Conservation (phyloP, 2,113 vertebrate genomes). For the Plotosus lineatus region DNA sequence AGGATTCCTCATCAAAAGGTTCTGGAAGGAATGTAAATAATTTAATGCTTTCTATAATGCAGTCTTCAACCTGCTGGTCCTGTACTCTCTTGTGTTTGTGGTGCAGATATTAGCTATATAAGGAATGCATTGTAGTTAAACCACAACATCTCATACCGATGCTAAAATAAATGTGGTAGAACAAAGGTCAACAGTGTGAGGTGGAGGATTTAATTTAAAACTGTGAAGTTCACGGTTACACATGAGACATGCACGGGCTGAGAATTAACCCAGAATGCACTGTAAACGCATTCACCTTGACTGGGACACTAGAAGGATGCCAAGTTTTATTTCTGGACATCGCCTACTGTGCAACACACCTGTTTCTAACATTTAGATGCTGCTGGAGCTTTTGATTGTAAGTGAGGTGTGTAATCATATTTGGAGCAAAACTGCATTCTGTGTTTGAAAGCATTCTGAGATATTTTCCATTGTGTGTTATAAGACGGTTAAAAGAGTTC, state of each 20-base stretch:
- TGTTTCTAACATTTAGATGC: background rate
- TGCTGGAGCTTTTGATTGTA: background rate
- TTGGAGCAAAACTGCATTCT: background rate
- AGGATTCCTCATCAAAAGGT: background rate
- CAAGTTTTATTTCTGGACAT: background rate
- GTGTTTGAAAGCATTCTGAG: background rate
- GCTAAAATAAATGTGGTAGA: slow-evolving; percentile 45
- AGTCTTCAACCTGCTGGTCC: slow-evolving; percentile 30
- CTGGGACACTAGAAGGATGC: background rate
- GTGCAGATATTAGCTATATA: slow-evolving; percentile 55
- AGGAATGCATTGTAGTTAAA: slow-evolving; percentile 56
- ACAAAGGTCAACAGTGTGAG: slow-evolving; percentile 59
- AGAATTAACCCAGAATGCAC: background rate
- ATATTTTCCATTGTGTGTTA: background rate
- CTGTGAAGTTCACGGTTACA: slow-evolving; percentile 50
- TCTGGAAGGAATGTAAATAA: background rate
- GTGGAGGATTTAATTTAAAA: slow-evolving; percentile 58
- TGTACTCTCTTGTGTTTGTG: slow-evolving; percentile 22
- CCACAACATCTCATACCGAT: slow-evolving; percentile 60
- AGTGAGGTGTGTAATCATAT: background rate
- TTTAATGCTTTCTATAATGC: too few relatives aligned
- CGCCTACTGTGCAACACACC: background rate
- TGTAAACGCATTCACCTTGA: background rate
- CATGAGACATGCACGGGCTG: slow-evolving; percentile 51
- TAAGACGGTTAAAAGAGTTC: background rate